Base-by-base conservation (phyloP, 2,113 vertebrate genomes). In the Tenebrosternarchus preto region DNA sequence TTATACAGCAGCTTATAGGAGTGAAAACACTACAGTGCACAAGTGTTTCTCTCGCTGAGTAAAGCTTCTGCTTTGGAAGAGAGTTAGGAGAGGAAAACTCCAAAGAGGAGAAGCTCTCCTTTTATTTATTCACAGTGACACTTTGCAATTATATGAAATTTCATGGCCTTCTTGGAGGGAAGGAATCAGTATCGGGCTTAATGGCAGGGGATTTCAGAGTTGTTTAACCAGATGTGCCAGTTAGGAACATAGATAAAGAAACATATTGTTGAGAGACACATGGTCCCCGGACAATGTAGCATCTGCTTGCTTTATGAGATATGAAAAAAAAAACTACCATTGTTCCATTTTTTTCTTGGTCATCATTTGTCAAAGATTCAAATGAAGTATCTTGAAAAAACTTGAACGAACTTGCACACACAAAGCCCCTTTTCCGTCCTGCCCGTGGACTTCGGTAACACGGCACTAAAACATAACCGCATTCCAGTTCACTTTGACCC, bases 201-300 rank as follows among this genome's bases (percentile, higher is more conserved):
- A 66, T 64, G 68, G 64, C 16, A 43, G 56, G 69, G 69, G 74
- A 80, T 69, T 81, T 81, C 8, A 56, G 77, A 55, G 31, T 63
- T 15, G 19, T 68, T 27, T 16, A 69, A 57, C 43, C 70, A 68
- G 12, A 78, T 55, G 64, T 72, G 56, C 29, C 46, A n/a, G 17
- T 73, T 81, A 77, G 53, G 25, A 56, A 53, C 27, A 24, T 9
- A 57, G 69, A 73, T 43, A 56, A 77, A 67, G 67, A 39, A 72
- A 80, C 66, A 33, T 68, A 77, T 56, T 73, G 55, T 33, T 67
- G 55, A 68, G 59, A 77, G 53, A 69, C 57, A 69, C 39, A 59
- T 22, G 53, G 61, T 81, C 68, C 67, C 68, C 31, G 22, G 17
- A 72, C 72, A 72, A 79, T 63, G 12, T 55, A 73, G 66, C 67